These are phyloP conservation scores for Empidonax traillii DNA, from an alignment of 2,113 vertebrate genomes.

Conservation along the genomic window DNA sequence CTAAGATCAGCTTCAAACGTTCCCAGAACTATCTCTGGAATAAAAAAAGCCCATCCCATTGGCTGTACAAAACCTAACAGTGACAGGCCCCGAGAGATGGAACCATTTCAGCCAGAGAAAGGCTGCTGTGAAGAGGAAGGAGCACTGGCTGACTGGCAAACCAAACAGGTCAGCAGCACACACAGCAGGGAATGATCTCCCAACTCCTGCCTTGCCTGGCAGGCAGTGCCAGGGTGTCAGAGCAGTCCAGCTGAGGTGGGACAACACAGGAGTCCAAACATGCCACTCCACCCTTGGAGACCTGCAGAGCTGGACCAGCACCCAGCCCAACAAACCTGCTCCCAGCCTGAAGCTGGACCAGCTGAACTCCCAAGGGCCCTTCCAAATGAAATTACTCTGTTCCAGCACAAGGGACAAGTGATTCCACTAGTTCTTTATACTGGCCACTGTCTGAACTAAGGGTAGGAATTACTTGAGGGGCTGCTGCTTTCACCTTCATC, in stretches of 20 bases:
- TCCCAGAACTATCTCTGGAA: neutral
- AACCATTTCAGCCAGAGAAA: neutral
- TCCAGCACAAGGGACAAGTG: accelerated
- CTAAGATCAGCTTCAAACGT: neutral
- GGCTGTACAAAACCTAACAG: neutral
- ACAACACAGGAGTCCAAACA: neutral
- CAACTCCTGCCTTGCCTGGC: neutral
- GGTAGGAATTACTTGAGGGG: neutral
- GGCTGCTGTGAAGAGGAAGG: neutral
- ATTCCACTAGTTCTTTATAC: neutral
- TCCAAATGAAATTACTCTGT: neutral
- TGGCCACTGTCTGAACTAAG: neutral
- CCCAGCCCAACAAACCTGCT: neutral
- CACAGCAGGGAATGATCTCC: neutral
- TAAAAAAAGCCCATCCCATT: neutral
- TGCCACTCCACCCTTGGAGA: neutral
- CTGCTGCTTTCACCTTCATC: neutral
- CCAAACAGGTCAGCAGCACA: neutral
- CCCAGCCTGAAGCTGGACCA: accelerated
- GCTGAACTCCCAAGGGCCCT: neutral
- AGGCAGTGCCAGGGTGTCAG: neutral
- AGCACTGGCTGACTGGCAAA: neutral
- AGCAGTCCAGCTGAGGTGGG: neutral
- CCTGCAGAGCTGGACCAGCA: neutral
- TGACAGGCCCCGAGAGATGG: neutral